Evolutionary conservation across 2,113 vertebrate genomes (phyloP).

Genomic region (Dipodomys spectabilis): DNA sequence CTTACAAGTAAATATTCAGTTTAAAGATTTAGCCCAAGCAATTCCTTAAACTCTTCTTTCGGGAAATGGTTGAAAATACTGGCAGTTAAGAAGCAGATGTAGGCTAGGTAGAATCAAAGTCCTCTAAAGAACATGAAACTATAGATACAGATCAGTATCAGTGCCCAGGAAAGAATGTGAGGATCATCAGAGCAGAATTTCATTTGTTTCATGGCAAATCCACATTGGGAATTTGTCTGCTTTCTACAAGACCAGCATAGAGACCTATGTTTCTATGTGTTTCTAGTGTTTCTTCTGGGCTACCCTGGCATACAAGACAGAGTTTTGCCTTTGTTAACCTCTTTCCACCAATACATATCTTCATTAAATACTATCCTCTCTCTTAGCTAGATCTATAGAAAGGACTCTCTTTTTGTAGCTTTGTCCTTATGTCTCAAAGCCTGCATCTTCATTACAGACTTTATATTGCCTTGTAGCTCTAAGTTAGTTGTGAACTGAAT

Average conservation of each 20-base stretch:
- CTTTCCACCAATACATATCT: not conserved
- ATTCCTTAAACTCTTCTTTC: not conserved
- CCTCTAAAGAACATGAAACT: not conserved
- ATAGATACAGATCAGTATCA: not conserved
- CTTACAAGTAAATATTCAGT: conserved; percentile 1
- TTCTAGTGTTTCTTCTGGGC: not conserved
- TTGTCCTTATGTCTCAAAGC: not conserved
- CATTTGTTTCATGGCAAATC: conserved; percentile 10
- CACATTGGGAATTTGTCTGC: not conserved
- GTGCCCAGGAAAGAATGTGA: not conserved
- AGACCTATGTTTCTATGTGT: not conserved
- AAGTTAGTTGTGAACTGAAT: not conserved
- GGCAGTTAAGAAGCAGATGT: not conserved
- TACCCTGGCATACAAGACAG: not conserved
- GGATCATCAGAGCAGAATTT: not conserved
- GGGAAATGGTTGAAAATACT: conserved; percentile 30
- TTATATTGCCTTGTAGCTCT: not conserved
- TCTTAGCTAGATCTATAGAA: not conserved
- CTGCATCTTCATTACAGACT: not conserved
- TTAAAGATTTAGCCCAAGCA: conserved; percentile 19
- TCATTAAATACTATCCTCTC: not conserved
- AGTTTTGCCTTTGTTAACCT: not conserved
- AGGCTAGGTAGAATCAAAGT: not conserved
- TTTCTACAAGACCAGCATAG: not conserved
- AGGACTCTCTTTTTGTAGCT: not conserved